Evolutionary conservation across 2,113 vertebrate genomes (phyloP).

Genomic region (Bubo bubo): DNA sequence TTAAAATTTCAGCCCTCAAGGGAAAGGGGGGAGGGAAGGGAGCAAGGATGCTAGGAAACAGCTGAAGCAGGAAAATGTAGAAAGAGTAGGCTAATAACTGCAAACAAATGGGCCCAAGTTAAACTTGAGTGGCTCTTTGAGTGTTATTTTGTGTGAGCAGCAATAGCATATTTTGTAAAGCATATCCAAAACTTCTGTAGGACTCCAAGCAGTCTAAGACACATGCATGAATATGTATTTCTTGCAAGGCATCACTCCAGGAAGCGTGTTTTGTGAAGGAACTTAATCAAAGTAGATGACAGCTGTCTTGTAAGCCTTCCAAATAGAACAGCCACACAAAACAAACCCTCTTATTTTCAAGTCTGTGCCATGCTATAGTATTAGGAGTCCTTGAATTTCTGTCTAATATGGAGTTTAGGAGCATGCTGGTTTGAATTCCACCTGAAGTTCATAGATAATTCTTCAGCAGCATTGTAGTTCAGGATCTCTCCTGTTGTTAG

Average conservation of each 20-base stretch:
- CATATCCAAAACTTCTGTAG: constrained; percentile 5
- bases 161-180: background rate
- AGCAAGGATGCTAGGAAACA: background rate
- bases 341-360: constrained; percentile 24
- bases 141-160: background rate
- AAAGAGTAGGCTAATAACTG: background rate
- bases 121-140: background rate
- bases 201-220: background rate
- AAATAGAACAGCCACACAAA: constrained; percentile 16
- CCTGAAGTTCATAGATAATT: background rate
- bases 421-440: background rate
- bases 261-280: constrained; percentile 47
- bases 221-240: background rate
- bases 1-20: background rate
- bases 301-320: constrained; percentile 37
- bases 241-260: constrained; percentile 15
- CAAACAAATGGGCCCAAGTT: background rate
- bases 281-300: constrained; percentile 35
- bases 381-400: background rate
- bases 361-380: background rate
- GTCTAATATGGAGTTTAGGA: background rate
- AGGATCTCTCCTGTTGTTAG: background rate
- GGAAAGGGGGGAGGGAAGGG: background rate
- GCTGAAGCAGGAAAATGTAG: background rate
- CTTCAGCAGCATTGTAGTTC: background rate